Base-by-base conservation (phyloP, 2,113 vertebrate genomes). In the Anoura caudifer region DNA sequence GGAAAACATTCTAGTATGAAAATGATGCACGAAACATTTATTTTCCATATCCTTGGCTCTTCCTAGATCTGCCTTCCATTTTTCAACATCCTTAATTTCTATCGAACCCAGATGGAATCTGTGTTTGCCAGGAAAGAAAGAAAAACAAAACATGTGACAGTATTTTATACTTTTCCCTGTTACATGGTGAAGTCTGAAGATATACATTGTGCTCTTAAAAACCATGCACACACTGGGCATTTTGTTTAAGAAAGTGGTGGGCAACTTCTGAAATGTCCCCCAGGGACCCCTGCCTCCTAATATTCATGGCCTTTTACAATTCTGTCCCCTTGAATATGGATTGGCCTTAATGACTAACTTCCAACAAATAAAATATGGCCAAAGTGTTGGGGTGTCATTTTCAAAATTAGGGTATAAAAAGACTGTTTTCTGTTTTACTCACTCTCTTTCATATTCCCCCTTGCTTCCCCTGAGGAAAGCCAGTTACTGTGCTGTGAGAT, bases 81-180 rank as follows among this genome's bases (percentile, higher is more conserved):
- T 95, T 92, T 96, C 82, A 95, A 84, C 69, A 67, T 94, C 43
- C 87, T 96, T 94, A 94, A 86, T 95, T 95, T 95, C 56, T 79
- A 96, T 97, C 94, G 92, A 97, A 94, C 69, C 63, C 97, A 98
- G 95, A 97, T 96, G 95, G 69, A 89, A 88, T 94, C 75, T 73
- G 50, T 52, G 36, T 95, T 85, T 97, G 79, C 96, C 86, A 96
- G 75, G 63, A 96, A 96, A 87, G 73, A 75, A 96, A 94, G 87
- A 89, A 92, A 94, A 95, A 93, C 17, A 95, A 96, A 97, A 83
- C 90, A 86, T 84, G 20, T 45, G n/a, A 92, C 50, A 50, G 7
- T 59, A 87, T 82, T 94, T 96, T 91, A 79, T 90, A 92, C 70
- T 81, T 45, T 67, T 90, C 36, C 3, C 28, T 56, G 47, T 67